Evolutionary conservation across 1,140 invertebrate genomes (phyloP).

Genomic region (Phenacoccus solenopsis): DNA sequence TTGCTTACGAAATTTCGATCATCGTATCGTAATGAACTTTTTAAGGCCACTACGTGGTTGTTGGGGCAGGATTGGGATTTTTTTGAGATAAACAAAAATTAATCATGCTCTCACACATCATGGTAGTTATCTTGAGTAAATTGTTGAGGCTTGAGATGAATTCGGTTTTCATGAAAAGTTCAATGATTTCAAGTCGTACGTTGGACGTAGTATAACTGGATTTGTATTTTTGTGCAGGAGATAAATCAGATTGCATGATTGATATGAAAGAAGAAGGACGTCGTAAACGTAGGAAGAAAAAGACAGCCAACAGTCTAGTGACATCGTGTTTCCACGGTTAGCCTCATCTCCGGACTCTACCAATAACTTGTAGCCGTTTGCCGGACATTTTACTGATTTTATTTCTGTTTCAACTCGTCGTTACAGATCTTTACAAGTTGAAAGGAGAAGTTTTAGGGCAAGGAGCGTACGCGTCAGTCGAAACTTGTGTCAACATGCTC

Average conservation of each 20-base stretch:
- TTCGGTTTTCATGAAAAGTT: no score
- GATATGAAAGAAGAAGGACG: constrained; percentile 73
- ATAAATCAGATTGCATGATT: constrained; percentile 40
- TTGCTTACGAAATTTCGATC: no score
- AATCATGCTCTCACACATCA: no score
- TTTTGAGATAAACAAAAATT: no score
- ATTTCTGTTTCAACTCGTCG: constrained; percentile 24
- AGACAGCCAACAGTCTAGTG: constrained; percentile 69
- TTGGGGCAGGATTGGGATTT: no score
- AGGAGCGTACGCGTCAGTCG: constrained; percentile 91
- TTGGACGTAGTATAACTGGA: no score
- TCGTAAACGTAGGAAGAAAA: constrained; percentile 73
- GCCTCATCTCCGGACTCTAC: no score
- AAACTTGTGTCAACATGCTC: constrained; percentile 80
- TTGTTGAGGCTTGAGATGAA: no score
- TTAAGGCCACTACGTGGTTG: no score
- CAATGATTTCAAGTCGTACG: no score
- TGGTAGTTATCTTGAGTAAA: no score
- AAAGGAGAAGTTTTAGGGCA: constrained; percentile 90
- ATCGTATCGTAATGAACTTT: no score
- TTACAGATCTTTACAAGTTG: constrained; percentile 82
- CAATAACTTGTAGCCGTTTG: neutral
- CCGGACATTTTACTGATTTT: neutral
- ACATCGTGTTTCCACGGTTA: constrained; percentile 79
- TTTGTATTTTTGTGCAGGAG: neutral